Percentiles rank a stretch among this genome's conserved stretches.
Evolutionary conservation across 2,888 invertebrate species (phyloP).

Genomic region (Aphidius colemani): DNA sequence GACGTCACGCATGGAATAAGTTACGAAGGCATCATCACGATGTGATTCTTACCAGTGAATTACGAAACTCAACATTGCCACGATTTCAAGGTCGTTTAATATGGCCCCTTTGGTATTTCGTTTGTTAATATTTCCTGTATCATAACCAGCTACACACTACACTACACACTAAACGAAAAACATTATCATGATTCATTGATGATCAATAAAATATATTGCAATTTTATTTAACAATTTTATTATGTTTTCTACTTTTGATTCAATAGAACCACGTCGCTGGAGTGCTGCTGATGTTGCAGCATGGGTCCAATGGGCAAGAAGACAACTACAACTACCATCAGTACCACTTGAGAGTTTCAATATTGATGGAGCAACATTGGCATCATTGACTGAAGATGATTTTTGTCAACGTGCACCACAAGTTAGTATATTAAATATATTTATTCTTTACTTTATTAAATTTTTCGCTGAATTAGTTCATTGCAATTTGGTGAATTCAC

Average conservation of each 20-base stretch:
- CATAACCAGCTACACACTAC: background rate
- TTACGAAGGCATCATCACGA: conserved; percentile 39
- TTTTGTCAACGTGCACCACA: conserved; percentile 82
- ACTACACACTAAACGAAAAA: no score
- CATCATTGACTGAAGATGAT: conserved; percentile 81
- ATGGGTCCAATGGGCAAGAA: conserved; percentile 87
- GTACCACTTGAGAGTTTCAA: conserved; percentile 77
- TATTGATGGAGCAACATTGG: conserved; percentile 78
- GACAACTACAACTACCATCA: conserved; percentile 77
- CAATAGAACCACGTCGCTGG: conserved; percentile 88
- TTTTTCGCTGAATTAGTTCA: no score
- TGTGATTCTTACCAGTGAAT: conserved; percentile 36
- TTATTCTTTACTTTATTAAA: no score
- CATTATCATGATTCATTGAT: background rate
- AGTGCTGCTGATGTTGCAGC: conserved; percentile 81
- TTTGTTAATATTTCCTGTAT: conserved; percentile 23
- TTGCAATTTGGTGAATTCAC: no score
- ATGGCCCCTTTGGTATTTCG: conserved; percentile 26
- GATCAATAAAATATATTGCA: background rate
- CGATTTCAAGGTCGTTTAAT: conserved; percentile 40
- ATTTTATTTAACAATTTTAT: conserved; percentile 8
- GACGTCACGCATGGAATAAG: conserved; percentile 53
- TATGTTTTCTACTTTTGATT: conserved; percentile 14
- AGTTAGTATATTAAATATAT: conserved; percentile 62
- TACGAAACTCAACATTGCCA: conserved; percentile 46